phyloP scores from a whole-genome alignment of 2,888 invertebrate species.

The Andricus quercusramuli region DNA sequence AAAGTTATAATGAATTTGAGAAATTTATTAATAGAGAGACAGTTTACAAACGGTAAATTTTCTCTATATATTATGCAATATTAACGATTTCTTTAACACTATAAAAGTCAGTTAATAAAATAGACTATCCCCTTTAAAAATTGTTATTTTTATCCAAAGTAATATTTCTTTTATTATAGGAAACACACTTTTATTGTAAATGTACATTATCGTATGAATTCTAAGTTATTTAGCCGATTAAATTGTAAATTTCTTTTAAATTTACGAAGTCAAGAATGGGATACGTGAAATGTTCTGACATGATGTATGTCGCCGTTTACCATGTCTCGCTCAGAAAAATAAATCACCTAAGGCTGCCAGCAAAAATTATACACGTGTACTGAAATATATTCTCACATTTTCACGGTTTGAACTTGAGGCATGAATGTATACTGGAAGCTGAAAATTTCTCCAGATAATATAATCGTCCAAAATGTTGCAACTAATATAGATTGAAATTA shows the following conservation, averaged over 20 bases:
- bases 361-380: not conserved
- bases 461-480: not conserved
- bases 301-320: not conserved
- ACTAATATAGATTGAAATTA: not conserved
- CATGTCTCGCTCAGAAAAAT: not conserved
- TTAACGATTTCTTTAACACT: too few relatives aligned
- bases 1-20: too few relatives aligned
- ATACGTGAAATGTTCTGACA: not conserved
- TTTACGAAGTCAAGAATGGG: not conserved
- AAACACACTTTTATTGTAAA: too few relatives aligned
- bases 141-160: too few relatives aligned
- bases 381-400: not conserved
- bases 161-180: too few relatives aligned
- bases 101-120: too few relatives aligned
- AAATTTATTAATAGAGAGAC: too few relatives aligned
- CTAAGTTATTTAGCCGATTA: too few relatives aligned
- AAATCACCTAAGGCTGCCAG: not conserved
- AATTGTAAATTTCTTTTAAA: not conserved
- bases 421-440: not conserved
- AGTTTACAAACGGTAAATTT: too few relatives aligned
- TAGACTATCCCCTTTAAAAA: too few relatives aligned
- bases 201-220: too few relatives aligned
- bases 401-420: not conserved
- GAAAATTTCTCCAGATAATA: not conserved
- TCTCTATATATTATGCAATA: too few relatives aligned